Evolutionary conservation across 2,888 invertebrate species (phyloP).

Genomic region (Lymantria monacha): DNA sequence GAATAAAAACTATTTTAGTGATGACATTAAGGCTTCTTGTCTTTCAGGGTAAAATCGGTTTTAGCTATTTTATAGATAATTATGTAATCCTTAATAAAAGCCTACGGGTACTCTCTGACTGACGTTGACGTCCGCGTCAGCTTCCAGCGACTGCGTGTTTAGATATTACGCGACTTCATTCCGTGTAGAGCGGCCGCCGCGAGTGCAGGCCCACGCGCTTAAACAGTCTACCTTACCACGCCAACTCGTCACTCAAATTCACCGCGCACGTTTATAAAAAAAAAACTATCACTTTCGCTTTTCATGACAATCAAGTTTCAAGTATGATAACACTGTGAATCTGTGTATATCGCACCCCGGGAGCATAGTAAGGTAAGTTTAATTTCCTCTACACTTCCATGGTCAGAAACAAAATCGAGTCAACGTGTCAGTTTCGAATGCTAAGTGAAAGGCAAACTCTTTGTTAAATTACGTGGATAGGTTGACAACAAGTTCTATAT

Average conservation of each 20-base stretch:
- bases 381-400: constrained; percentile 42
- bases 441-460: constrained; percentile 78
- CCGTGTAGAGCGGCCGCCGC: constrained; percentile 53
- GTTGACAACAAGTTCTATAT: constrained; percentile 50
- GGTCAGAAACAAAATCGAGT: constrained; percentile 59
- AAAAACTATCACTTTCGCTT: constrained; percentile 67
- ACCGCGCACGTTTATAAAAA: constrained; percentile 45
- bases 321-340: constrained; percentile 63
- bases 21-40: too few species aligned
- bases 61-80: neutral
- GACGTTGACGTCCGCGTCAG: constrained; percentile 23
- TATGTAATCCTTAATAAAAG: constrained; percentile 8
- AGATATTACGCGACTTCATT: constrained; percentile 44
- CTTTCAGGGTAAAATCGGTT: too few species aligned
- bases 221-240: constrained; percentile 18
- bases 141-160: constrained; percentile 24
- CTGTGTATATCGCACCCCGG: constrained; percentile 50
- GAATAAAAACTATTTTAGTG: too few species aligned
- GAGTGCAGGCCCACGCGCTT: constrained; percentile 55
- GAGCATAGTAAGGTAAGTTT: constrained; percentile 53
- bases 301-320: constrained; percentile 42
- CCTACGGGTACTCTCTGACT: constrained; percentile 6
- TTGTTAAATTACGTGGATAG: constrained; percentile 66
- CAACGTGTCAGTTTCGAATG: constrained; percentile 76
- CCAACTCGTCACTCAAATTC: constrained; percentile 48